A percentile compares a stretch with the other conserved stretches of the same genome.
phyloP scores from a whole-genome alignment of 2,113 vertebrate genomes.

The Cervus canadensis region DNA sequence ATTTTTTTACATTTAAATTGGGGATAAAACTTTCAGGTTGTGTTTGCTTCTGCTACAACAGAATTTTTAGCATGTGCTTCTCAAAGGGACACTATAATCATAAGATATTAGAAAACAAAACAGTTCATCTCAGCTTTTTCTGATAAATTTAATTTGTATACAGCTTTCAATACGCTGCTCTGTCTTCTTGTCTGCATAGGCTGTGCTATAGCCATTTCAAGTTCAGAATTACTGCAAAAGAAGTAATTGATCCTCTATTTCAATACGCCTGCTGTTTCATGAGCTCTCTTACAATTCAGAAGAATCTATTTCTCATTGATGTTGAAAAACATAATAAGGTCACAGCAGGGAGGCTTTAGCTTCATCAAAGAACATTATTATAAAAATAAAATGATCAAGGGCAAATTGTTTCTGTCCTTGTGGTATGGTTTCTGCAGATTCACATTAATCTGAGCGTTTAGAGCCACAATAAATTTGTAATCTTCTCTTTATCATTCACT shows the following conservation, averaged over 20 bases:
- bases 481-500: conserved; percentile 69
- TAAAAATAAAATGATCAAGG: conserved; percentile 79
- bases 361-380: conserved; percentile 84
- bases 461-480: conserved; percentile 73
- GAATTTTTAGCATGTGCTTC: not conserved
- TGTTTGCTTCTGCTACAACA: not conserved
- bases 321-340: conserved; percentile 82
- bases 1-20: not conserved
- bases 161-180: not conserved
- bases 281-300: conserved; percentile 74
- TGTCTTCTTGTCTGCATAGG: conserved; percentile 36
- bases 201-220: conserved; percentile 34
- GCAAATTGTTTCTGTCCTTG: conserved; percentile 82
- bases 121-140: not conserved
- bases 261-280: conserved; percentile 81
- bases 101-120: not conserved
- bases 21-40: not conserved
- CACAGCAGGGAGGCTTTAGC: conserved; percentile 81
- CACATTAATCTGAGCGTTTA: conserved; percentile 79
- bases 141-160: not conserved
- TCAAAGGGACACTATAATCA: not conserved
- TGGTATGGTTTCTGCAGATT: conserved; percentile 73
- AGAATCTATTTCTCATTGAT: conserved; percentile 79
- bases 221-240: conserved; percentile 72
- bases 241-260: conserved; percentile 77